These are phyloP conservation scores for Calliphora vomitoria DNA, from an alignment of 2,888 invertebrate genomes.

Conservation along the genomic window DNA sequence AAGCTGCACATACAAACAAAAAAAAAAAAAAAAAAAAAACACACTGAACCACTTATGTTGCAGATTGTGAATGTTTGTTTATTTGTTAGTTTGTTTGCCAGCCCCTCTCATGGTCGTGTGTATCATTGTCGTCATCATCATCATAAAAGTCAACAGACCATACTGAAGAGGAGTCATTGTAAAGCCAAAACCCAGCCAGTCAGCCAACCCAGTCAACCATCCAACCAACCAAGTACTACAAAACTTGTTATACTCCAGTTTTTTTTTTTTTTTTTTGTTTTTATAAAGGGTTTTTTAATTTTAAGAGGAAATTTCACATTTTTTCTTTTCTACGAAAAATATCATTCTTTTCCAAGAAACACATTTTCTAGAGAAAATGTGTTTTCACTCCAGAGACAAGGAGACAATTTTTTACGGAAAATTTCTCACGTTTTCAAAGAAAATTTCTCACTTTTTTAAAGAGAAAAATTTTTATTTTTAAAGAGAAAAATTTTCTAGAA, in stretches of 20 bases:
- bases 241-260: conserved; percentile 40
- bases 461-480: too few relatives aligned
- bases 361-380: too few relatives aligned
- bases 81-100: conserved; percentile 14
- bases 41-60: conserved; percentile 59
- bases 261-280: conserved; percentile 6
- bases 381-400: too few relatives aligned
- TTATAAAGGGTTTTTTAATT: neutral
- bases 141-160: conserved; percentile 65
- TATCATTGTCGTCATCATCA: conserved; percentile 39
- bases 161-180: conserved; percentile 43
- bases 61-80: conserved; percentile 29
- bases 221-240: conserved; percentile 43
- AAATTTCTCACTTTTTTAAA: too few relatives aligned
- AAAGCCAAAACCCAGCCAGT: conserved; percentile 38
- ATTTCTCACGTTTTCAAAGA: too few relatives aligned
- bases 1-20: neutral
- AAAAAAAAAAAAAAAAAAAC: conserved; percentile 2
- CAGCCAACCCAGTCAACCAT: conserved; percentile 27
- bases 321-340: too few relatives aligned
- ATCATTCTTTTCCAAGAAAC: too few relatives aligned
- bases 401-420: too few relatives aligned
- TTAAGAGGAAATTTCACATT: too few relatives aligned
- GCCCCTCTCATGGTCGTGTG: conserved; percentile 15
- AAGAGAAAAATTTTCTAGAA: too few relatives aligned